Evolutionary conservation across 1,140 invertebrate genomes (phyloP), one percentile per base, ranked within the genome.

Genomic region (Oedothorax gibbosus): DNA sequence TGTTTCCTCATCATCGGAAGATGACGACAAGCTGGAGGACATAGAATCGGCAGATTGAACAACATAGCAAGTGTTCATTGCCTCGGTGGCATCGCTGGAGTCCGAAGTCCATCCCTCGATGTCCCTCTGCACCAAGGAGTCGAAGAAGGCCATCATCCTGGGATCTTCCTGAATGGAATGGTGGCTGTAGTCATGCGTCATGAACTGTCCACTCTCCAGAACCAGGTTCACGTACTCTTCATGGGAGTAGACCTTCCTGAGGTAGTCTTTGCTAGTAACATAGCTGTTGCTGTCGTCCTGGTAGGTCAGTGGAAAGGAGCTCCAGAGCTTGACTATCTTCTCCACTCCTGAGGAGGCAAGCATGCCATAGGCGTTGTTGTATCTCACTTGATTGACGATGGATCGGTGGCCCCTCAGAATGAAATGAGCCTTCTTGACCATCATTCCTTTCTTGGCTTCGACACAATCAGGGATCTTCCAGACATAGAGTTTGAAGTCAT

Each of bases 91-190:
- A 66, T 76, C 73, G 35, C 86, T 86, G 53, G 87, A 88, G 83
- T 89, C 88, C 9, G 87, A 87, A 8, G 87, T 88, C 87, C 86
- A 87, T 0, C 90, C 94, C 90, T 97, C 95, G 64, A 97, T 93
- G 89, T 98, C 96, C 20, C 95, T 92, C 89, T 98, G 96, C 51
- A 86, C 95, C 0, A 98, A 90, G 6, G 96, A 96, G 91, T 98
- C 97, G 88, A 98, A 98, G 90, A 98, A 98, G 21, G 97, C 97
- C 94, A 98, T 95, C 97, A 98, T 98, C 68, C 96, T 92, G 1
- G 95, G 94, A 91, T 98, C 97, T 91, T 98, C 97, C 62, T 93
- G 92, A 0, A 94, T 96, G 7, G 95, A 97, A 87, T 96, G 94
- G 86, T 95, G 93, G 87, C 94, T 94, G 86, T 91, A 91, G 86